Percentiles rank a stretch among this genome's conserved stretches.
phyloP scores from a whole-genome alignment of 2,113 vertebrate species.

The Hippotragus niger region DNA sequence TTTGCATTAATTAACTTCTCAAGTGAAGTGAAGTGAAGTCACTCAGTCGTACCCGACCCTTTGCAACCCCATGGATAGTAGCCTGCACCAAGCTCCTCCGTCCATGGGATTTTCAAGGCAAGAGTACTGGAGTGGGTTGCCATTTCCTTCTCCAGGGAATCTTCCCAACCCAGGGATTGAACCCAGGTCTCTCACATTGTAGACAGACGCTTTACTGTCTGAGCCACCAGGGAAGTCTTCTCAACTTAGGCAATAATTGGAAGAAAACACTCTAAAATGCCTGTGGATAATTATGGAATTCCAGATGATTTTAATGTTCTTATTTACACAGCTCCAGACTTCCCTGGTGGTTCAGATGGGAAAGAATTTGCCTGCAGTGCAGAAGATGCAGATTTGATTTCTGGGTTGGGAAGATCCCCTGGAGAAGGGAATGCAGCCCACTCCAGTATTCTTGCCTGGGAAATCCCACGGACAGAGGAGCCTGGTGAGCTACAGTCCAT shows the following conservation, averaged over 20 bases:
- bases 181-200: too few species aligned
- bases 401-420: not conserved
- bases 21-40: not conserved
- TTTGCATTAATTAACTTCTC: slow-evolving; percentile 10
- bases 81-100: too few species aligned
- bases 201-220: too few species aligned
- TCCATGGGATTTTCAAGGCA: too few species aligned
- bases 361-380: not conserved
- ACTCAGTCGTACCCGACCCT: too few species aligned
- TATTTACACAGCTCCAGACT: not conserved
- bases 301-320: slow-evolving; percentile 9
- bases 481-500: not conserved
- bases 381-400: not conserved
- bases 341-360: not conserved
- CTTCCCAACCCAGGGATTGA: too few species aligned
- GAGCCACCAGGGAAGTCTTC: not conserved
- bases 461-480: not conserved
- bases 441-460: not conserved
- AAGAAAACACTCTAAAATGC: not conserved
- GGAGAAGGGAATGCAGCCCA: not conserved
- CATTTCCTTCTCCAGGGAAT: too few species aligned
- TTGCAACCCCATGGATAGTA: too few species aligned
- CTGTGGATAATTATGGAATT: slow-evolving; percentile 13
- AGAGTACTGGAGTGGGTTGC: too few species aligned
- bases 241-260: not conserved